Evolutionary conservation across 2,113 vertebrate genomes (phyloP).

Genomic region (Pygoscelis adeliae): DNA sequence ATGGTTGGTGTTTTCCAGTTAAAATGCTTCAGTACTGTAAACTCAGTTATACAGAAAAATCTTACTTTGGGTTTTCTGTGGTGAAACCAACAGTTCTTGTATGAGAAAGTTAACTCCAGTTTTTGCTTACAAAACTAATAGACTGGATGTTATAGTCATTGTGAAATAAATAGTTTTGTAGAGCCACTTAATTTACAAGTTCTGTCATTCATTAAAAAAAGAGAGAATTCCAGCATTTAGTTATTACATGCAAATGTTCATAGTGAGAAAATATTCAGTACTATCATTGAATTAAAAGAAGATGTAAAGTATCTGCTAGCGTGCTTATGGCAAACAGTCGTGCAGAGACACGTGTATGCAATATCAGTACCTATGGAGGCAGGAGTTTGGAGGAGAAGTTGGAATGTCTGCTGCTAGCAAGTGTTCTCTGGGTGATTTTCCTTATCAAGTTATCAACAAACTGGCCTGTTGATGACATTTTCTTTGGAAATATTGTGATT

Average conservation of each 20-base stretch:
- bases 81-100: background rate
- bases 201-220: background rate
- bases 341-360: fast-evolving
- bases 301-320: background rate
- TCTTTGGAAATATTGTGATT: background rate
- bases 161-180: background rate
- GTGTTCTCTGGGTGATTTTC: constrained; percentile 35
- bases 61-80: background rate
- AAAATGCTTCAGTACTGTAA: background rate
- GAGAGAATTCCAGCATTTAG: background rate
- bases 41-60: background rate
- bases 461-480: background rate
- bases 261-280: background rate
- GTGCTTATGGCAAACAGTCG: background rate
- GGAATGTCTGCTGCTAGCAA: background rate
- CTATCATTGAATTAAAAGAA: background rate
- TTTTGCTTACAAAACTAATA: background rate
- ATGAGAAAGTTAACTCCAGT: background rate
- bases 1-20: background rate
- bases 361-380: background rate
- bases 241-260: background rate
- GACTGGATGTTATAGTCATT: background rate
- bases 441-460: background rate
- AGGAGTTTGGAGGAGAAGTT: background rate
- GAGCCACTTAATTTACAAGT: background rate